Conservation (phyloP, 2,888 invertebrate species). For the Chironomus riparius region DNA sequence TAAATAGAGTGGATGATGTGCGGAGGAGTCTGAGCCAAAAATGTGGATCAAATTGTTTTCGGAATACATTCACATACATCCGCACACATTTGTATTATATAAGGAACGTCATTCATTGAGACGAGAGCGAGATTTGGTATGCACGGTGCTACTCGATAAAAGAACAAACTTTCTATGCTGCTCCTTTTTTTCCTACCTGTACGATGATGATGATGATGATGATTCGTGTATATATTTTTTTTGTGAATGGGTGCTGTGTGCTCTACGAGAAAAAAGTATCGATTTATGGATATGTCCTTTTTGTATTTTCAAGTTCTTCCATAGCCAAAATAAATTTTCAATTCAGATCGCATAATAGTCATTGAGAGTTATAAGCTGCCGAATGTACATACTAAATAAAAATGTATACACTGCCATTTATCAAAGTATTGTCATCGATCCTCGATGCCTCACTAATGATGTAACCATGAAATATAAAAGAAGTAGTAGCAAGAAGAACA, state of each 20-base stretch:
- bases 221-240: background rate
- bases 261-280: conserved; percentile 1
- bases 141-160: conserved; percentile 11
- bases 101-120: conserved; percentile 17
- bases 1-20: background rate
- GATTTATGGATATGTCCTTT: conserved; percentile 13
- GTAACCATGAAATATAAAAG: background rate
- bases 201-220: background rate
- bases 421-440: conserved; percentile 8
- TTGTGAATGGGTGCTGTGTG: conserved; percentile 12
- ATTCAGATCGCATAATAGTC: conserved; percentile 19
- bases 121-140: conserved; percentile 3
- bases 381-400: background rate
- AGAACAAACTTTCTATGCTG: conserved; percentile 10
- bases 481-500: background rate
- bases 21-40: background rate
- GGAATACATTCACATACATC: background rate
- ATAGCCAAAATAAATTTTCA: background rate
- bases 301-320: background rate
- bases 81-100: background rate
- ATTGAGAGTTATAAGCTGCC: background rate
- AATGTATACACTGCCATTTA: background rate
- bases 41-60: conserved; percentile 20
- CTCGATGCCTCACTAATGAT: background rate
- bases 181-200: background rate